Evolutionary conservation across 2,113 vertebrate species (phyloP), one percentile per base, ranked within the genome.

Genomic region (Apus apus): DNA sequence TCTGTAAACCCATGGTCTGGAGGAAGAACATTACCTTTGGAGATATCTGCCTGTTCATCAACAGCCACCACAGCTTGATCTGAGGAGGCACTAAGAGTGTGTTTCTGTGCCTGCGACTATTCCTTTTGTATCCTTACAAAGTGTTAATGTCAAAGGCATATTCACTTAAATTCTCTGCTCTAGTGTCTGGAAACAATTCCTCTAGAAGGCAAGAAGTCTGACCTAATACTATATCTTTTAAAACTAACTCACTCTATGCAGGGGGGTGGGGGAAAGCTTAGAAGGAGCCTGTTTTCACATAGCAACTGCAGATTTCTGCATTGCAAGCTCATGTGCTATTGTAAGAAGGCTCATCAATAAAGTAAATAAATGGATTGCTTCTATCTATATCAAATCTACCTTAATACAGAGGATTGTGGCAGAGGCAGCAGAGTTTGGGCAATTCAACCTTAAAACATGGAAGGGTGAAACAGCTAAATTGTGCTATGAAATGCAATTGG

Each of bases 281-380:
- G 82, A 11, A 61, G 38, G 71, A 76, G 62, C 22, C 54, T 51
- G 62, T 70, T 85, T 75, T 29, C 91, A 89, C 50, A 50, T 5
- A 73, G 71, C 81, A 76, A 65, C 94, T 82, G 84, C 89, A 82
- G 73, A 48, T 36, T 36, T 60, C 68, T 82, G 92, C 94, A 51
- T 3, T 51, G 85, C 68, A 36, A 90, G 56, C 77, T 85, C n/a
- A 4, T 15, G 56, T 12, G 62, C 56, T 58, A 18, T n/a, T 74
- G 43, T 54, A 51, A 64, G 60, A 19, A 19, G 32, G 48, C 76
- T 85, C 89, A 87, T 89, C 78, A 86, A 71, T 77, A 93, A 76
- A 94, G 56, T 13, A 90, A 91, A 93, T 26, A 95, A 94, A 92
- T 8, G 34, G 92, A 95, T 90, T 43, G 27, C 62, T 90, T 80